These are phyloP conservation scores for Podarcis muralis DNA, from an alignment of 2,113 vertebrate genomes.

Conservation along the genomic window DNA sequence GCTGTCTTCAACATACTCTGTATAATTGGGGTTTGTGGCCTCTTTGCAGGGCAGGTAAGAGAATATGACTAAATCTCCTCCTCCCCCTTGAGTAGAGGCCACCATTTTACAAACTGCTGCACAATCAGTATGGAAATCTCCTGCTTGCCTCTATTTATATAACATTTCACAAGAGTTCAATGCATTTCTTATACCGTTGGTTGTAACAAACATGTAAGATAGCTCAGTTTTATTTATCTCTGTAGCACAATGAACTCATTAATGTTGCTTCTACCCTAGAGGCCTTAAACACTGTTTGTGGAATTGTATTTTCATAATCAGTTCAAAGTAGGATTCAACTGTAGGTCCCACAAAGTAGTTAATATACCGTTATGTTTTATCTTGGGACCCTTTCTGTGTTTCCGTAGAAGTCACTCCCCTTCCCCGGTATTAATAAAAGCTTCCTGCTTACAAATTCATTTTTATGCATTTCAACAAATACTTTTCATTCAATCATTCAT, in stretches of 20 bases:
- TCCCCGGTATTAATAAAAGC: not conserved
- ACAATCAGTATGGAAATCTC: not conserved
- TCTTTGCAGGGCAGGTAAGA: slow-evolving; percentile 93
- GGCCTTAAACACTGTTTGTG: no score
- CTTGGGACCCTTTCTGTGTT: no score
- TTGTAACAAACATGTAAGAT: not conserved
- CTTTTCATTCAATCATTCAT: no score
- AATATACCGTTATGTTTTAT: no score
- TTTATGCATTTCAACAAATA: not conserved
- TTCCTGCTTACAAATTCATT: not conserved
- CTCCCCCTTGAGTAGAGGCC: not conserved
- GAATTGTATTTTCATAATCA: not conserved
- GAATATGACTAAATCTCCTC: not conserved
- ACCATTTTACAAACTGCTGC: not conserved
- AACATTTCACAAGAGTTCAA: not conserved
- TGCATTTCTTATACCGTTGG: not conserved
- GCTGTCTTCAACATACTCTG: slow-evolving; percentile 98
- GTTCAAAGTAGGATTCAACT: not conserved
- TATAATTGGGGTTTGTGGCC: slow-evolving; percentile 96
- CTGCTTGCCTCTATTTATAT: not conserved
- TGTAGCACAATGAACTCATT: not conserved
- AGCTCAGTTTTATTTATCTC: not conserved
- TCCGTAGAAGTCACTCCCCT: no score
- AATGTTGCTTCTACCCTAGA: not conserved
- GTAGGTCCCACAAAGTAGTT: not conserved